phyloP scores from a whole-genome alignment of 2,113 vertebrate genomes.

The Pyxicephalus adspersus region DNA sequence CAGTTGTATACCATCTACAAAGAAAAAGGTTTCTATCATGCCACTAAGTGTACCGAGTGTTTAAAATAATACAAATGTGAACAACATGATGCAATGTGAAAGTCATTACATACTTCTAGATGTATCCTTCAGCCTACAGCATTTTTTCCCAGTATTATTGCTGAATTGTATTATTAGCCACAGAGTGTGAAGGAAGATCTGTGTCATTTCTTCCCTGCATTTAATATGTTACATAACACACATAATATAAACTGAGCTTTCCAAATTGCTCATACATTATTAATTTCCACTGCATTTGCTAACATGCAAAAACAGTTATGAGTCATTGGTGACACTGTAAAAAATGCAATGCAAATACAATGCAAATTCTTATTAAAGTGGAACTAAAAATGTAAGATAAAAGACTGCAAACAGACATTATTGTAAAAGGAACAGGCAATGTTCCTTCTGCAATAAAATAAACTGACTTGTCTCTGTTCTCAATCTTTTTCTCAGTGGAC shows the following conservation, averaged over 20 bases:
- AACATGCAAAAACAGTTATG: background rate
- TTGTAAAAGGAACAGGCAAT: too few relatives aligned
- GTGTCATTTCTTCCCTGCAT: constrained; percentile 8
- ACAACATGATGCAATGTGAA: constrained; percentile 26
- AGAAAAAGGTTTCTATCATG: constrained; percentile 4
- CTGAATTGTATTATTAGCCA: constrained; percentile 3
- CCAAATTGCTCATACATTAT: constrained; percentile 11
- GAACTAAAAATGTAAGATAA: too few relatives aligned
- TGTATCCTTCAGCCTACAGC: constrained; percentile 11
- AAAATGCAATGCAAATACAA: too few relatives aligned
- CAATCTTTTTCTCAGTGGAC: too few relatives aligned
- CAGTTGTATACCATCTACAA: constrained; percentile 30
- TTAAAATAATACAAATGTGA: constrained; percentile 14
- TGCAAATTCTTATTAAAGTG: too few relatives aligned
- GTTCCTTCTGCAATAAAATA: too few relatives aligned
- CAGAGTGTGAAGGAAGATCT: background rate
- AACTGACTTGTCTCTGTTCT: too few relatives aligned
- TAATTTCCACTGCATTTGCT: constrained; percentile 1
- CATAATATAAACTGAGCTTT: constrained; percentile 3
- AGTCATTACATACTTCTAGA: background rate
- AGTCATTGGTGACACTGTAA: too few relatives aligned
- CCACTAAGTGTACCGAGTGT: background rate
- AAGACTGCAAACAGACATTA: too few relatives aligned
- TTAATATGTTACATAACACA: constrained; percentile 37
- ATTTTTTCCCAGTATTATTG: constrained; percentile 18